phyloP scores from a whole-genome alignment of 2,113 vertebrate species.

The Tyto alba region DNA sequence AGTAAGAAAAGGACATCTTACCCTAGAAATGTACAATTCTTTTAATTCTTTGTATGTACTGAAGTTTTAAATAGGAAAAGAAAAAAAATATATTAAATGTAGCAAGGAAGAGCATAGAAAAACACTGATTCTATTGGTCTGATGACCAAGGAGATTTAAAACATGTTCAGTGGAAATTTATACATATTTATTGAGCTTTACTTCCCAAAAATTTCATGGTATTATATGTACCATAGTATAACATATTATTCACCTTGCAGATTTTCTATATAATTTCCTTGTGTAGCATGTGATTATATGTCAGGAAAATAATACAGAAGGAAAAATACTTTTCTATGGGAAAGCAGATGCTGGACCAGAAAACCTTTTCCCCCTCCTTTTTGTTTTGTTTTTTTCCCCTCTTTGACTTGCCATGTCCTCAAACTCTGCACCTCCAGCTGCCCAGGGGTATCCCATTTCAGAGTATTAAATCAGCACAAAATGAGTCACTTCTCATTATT shows the following conservation, averaged over 20 bases:
- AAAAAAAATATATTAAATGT: not conserved
- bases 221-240: not conserved
- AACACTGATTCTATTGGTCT: not conserved
- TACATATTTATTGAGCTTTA: not conserved
- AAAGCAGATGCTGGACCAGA: not conserved
- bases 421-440: not conserved
- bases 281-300: not conserved
- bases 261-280: not conserved
- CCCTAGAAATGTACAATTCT: not conserved
- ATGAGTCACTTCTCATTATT: rapidly evolving
- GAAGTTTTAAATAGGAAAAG: not conserved
- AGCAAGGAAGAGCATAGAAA: not conserved
- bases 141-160: not conserved
- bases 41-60: not conserved
- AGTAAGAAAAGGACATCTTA: not conserved
- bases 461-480: not conserved
- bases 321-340: not conserved
- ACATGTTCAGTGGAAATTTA: not conserved
- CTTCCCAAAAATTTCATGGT: not conserved
- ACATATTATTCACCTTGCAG: not conserved
- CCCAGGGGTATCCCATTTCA: not conserved
- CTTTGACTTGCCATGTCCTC: not conserved
- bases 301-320: not conserved
- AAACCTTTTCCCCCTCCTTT: not conserved
- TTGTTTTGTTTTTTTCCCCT: not conserved